These are phyloP conservation scores for Oscheius sp. DNA, from an alignment of 1,140 invertebrate genomes.

Conservation along the genomic window DNA sequence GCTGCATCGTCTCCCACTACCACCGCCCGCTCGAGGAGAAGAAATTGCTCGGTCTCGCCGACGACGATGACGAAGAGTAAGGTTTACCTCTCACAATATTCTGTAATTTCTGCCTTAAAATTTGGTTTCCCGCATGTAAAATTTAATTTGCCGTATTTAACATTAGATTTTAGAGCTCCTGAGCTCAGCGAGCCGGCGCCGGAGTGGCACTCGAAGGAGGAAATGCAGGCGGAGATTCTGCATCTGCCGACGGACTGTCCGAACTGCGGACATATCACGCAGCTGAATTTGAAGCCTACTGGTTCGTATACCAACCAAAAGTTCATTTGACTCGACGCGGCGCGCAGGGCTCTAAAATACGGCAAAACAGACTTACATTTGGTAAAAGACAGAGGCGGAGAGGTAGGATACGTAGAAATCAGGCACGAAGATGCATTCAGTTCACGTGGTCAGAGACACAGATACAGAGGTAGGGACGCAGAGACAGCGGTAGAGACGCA, in stretches of 20 bases:
- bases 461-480: no score
- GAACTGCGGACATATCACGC: conserved; percentile 75
- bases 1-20: conserved; percentile 72
- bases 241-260: conserved; percentile 84
- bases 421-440: no score
- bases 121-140: no score
- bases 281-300: conserved; percentile 94
- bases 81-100: background rate
- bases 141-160: background rate
- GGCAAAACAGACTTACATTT: no score
- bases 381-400: no score
- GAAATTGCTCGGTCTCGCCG: conserved; percentile 72
- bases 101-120: no score
- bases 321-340: no score
- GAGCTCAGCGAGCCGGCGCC: conserved; percentile 60
- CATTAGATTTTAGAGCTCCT: conserved; percentile 30
- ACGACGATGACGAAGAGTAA: conserved; percentile 52
- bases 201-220: conserved; percentile 64
- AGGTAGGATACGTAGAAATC: no score
- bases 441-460: no score
- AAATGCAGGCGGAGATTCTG: conserved; percentile 76
- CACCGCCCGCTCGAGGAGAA: conserved; percentile 75
- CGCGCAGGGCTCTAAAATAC: no score
- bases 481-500: no score
- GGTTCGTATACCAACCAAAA: no score